Conservation (phyloP, 2,113 vertebrate genomes). For the Cyprinodon tularosa region DNA sequence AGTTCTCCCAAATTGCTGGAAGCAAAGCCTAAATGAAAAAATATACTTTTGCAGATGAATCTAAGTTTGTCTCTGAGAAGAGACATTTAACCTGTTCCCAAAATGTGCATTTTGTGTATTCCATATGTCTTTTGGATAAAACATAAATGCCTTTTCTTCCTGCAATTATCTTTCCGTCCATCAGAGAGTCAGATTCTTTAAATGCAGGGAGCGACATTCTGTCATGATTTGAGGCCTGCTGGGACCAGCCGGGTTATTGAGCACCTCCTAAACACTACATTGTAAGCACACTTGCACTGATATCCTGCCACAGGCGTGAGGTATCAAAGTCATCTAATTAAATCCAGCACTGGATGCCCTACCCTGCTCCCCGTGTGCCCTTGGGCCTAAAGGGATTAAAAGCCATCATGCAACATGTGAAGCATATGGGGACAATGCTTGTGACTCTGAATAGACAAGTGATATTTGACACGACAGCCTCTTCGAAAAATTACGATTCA, state of each 20-base stretch:
- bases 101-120: no score
- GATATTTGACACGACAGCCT: constrained; percentile 67
- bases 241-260: constrained; percentile 90
- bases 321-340: constrained; percentile 94
- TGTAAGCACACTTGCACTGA: constrained; percentile 78
- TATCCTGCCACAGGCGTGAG: constrained; percentile 75
- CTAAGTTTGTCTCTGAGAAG: no score
- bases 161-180: constrained; percentile 1
- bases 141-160: constrained; percentile 1
- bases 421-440: constrained; percentile 58
- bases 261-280: constrained; percentile 90
- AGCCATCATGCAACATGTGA: constrained; percentile 75
- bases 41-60: no score
- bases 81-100: no score
- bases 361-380: constrained; percentile 79
- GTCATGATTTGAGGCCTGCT: constrained; percentile 88
- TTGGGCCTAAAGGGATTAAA: constrained; percentile 77
- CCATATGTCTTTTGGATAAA: no score
- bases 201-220: constrained; percentile 85
- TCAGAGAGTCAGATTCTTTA: constrained; percentile 37
- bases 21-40: no score
- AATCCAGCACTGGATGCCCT: constrained; percentile 79
- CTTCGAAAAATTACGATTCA: constrained; percentile 58
- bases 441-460: constrained; percentile 51
- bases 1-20: no score